Conservation (phyloP, 2,797 vertebrate species). For the Heliangelus exortis region DNA sequence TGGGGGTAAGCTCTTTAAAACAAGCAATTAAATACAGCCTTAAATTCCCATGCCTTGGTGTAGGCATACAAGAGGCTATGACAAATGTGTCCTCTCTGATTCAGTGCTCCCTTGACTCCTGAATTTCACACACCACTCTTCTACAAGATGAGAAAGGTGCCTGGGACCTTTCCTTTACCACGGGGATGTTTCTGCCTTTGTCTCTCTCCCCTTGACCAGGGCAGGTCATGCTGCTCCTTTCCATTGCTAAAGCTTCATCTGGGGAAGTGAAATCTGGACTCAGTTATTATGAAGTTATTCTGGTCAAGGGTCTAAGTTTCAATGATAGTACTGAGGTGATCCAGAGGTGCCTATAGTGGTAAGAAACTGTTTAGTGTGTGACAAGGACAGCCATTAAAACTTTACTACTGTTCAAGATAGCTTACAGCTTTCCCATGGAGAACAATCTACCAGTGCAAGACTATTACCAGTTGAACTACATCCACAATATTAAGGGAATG, state of each 20-base stretch:
- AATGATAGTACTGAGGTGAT: not conserved
- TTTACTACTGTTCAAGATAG: not conserved
- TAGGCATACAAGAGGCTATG: not conserved
- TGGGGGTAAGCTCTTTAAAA: constrained; percentile 8
- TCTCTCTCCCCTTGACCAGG: not conserved
- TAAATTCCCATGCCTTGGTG: not conserved
- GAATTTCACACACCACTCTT: rapidly evolving
- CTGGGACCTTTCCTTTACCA: not conserved
- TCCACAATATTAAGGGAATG: not conserved
- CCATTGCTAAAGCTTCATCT: not conserved
- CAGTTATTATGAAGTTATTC: not conserved
- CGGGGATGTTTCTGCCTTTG: rapidly evolving
- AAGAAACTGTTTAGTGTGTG: not conserved
- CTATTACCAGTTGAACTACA: not conserved
- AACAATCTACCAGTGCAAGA: not conserved
- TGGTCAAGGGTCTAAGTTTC: not conserved
- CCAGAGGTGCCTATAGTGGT: not conserved
- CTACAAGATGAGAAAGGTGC: not conserved
- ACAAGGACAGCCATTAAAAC: not conserved
- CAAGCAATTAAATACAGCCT: not conserved
- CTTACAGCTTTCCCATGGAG: not conserved
- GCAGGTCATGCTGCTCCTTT: not conserved
- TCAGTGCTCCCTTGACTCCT: not conserved
- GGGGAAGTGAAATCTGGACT: not conserved
- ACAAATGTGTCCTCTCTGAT: rapidly evolving